Evolutionary conservation across 2,888 invertebrate species (phyloP).

Genomic region (Chironomus riparius): DNA sequence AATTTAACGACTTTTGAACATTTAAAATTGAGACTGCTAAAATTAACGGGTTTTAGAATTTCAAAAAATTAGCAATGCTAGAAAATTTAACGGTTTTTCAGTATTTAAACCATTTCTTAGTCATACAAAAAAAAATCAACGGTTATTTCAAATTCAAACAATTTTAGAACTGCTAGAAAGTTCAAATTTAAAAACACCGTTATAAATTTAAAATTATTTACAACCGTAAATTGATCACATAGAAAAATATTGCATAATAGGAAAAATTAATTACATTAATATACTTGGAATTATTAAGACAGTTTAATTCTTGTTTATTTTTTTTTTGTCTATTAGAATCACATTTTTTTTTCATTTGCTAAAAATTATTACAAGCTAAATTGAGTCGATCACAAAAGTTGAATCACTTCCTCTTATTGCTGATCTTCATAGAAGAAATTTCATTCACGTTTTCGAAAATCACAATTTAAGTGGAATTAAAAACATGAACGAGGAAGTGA

Average conservation of each 20-base stretch:
- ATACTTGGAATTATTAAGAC: background rate
- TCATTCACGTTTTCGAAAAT: background rate
- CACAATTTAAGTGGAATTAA: background rate
- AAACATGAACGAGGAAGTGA: background rate
- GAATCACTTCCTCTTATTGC: background rate
- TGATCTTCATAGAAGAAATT: background rate
- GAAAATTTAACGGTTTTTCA: too few relatives aligned
- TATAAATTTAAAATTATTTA: background rate
- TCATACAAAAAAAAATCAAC: too few relatives aligned
- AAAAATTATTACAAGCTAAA: background rate
- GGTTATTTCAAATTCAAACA: too few relatives aligned
- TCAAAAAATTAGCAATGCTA: too few relatives aligned
- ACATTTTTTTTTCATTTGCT: background rate
- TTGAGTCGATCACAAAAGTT: background rate
- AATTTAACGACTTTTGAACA: too few relatives aligned
- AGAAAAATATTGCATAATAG: background rate
- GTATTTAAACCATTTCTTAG: too few relatives aligned
- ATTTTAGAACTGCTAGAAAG: background rate
- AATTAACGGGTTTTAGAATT: too few relatives aligned
- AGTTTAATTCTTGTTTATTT: background rate
- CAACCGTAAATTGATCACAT: too few relatives aligned
- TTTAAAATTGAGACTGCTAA: too few relatives aligned
- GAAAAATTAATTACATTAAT: background rate
- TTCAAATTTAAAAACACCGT: background rate
- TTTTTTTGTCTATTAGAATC: background rate